A percentile compares a stretch with the other conserved stretches of the same genome.
Conservation (phyloP, 2,113 vertebrate genomes). For the Symphodus melops region DNA sequence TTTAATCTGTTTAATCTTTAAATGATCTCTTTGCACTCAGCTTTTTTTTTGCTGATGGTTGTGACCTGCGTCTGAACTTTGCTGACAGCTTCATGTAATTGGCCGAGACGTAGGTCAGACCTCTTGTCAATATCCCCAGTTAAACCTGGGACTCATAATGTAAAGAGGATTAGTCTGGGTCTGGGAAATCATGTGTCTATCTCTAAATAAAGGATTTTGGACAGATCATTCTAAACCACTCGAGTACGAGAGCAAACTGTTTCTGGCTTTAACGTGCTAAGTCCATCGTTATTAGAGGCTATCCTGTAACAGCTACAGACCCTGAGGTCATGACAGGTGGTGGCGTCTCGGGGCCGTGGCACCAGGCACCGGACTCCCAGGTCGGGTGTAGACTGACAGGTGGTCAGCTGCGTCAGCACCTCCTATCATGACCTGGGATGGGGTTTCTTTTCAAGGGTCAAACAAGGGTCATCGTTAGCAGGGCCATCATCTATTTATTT, state of each 20-base stretch:
- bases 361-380: conserved; percentile 7
- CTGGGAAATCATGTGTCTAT: conserved; percentile 50
- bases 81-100: conserved; percentile 35
- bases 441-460: conserved; percentile 58
- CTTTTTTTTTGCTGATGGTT: background rate
- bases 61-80: conserved; percentile 56
- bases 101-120: conserved; percentile 42
- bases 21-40: background rate
- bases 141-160: conserved; percentile 41
- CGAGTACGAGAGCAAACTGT: background rate
- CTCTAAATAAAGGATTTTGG: conserved; percentile 31
- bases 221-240: conserved; percentile 6
- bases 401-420: conserved; percentile 45
- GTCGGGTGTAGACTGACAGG: conserved; percentile 61
- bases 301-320: background rate
- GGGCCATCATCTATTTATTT: background rate
- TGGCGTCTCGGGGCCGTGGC: conserved; percentile 13
- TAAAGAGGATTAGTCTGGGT: conserved; percentile 70
- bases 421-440: conserved; percentile 54
- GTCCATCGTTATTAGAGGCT: conserved; percentile 1
- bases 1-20: background rate
- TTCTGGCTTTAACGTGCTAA: conserved; percentile 15
- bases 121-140: conserved; percentile 33
- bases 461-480: conserved; percentile 21
- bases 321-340: conserved; percentile 54